Conservation (phyloP, 2,113 vertebrate genomes). For the Ageneiosus marmoratus region DNA sequence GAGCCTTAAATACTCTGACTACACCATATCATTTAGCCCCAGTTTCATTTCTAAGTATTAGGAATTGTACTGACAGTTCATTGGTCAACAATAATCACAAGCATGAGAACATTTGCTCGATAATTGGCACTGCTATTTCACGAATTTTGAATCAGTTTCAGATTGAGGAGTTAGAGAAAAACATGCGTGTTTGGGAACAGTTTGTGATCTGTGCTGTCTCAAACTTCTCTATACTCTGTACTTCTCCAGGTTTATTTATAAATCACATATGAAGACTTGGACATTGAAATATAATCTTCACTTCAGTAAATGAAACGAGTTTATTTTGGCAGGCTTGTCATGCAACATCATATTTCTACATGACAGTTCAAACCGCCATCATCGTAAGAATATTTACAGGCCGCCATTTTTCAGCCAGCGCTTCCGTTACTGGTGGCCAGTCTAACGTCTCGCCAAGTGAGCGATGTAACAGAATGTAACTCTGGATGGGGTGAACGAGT, state of each 20-base stretch:
- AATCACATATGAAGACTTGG: neutral
- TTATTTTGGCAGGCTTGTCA: neutral
- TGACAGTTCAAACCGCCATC: neutral
- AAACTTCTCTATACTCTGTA: too few relatives aligned
- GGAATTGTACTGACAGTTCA: neutral
- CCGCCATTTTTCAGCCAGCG: slow-evolving; percentile 3
- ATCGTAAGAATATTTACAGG: neutral
- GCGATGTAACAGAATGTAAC: neutral
- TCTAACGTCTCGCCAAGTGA: too few relatives aligned
- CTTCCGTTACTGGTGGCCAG: neutral
- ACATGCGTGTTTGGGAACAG: neutral
- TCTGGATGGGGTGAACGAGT: too few relatives aligned
- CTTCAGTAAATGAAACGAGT: neutral
- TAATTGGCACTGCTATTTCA: neutral
- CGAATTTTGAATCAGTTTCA: neutral
- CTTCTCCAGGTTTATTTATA: neutral
- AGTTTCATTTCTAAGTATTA: neutral
- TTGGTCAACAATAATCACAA: neutral
- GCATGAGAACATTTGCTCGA: neutral
- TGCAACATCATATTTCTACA: neutral
- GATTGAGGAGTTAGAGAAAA: neutral
- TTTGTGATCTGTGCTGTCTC: neutral
- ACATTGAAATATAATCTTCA: too few relatives aligned
- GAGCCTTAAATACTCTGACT: neutral
- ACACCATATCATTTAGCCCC: neutral